Percentiles rank a stretch among this genome's conserved stretches.
These are phyloP conservation scores for Brachirus orientalis DNA, from an alignment of 2,113 vertebrate species.

Conservation along the genomic window DNA sequence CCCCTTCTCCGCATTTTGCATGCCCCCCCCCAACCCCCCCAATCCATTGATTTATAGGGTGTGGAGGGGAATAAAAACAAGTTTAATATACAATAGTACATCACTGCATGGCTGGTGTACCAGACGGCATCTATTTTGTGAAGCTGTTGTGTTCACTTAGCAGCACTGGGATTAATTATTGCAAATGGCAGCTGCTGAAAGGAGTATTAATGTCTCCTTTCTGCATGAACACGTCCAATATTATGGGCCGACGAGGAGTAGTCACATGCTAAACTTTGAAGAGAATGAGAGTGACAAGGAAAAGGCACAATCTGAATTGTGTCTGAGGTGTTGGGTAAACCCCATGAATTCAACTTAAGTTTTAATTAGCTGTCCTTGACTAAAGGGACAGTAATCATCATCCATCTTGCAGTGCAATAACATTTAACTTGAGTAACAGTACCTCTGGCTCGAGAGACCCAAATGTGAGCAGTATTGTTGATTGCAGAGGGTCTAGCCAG, in stretches of 20 bases:
- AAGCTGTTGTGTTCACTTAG: slow-evolving; percentile 53
- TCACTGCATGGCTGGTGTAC: slow-evolving; percentile 54
- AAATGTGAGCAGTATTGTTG: no score
- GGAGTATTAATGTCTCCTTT: slow-evolving; percentile 69
- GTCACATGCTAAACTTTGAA: slow-evolving; percentile 27
- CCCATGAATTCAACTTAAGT: slow-evolving; percentile 33
- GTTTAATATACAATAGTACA: slow-evolving; percentile 58
- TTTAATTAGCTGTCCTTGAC: slow-evolving; percentile 15
- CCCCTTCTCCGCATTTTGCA: neutral
- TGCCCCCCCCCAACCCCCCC: no score
- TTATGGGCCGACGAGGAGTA: slow-evolving; percentile 46
- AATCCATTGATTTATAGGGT: slow-evolving; percentile 32
- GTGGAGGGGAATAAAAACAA: slow-evolving; percentile 58
- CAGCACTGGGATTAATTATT: slow-evolving; percentile 66
- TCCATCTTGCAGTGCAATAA: neutral
- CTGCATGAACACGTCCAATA: slow-evolving; percentile 59
- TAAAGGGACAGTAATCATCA: slow-evolving; percentile 9
- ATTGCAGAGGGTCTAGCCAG: no score
- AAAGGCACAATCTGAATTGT: slow-evolving; percentile 2
- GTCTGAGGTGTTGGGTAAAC: neutral
- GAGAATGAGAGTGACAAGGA: slow-evolving; percentile 2
- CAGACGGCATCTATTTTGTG: slow-evolving; percentile 66
- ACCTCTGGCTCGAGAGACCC: no score
- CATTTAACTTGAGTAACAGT: neutral
- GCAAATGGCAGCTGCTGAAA: slow-evolving; percentile 66